These are phyloP conservation scores for Drosophila rhopaloa DNA, from an alignment of 1,140 invertebrate genomes.

Conservation along the genomic window DNA sequence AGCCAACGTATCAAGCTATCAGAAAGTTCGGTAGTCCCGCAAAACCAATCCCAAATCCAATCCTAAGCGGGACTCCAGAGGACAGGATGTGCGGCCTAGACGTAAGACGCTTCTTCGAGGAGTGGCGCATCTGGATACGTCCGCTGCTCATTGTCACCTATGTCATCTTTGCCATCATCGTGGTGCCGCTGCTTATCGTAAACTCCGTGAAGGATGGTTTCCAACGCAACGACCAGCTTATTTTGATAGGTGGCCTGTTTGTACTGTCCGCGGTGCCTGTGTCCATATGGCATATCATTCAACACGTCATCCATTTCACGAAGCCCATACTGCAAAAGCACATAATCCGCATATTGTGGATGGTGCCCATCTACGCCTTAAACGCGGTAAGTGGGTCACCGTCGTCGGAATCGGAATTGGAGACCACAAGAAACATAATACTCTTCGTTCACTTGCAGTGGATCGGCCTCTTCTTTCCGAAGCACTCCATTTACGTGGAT, in stretches of 20 bases:
- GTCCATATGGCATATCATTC: constrained; percentile 96
- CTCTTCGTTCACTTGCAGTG: constrained; percentile 86
- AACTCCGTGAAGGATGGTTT: constrained; percentile 90
- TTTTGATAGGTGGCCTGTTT: constrained; percentile 95
- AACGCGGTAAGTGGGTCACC: constrained; percentile 91
- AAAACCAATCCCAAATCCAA: constrained; percentile 3
- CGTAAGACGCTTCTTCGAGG: constrained; percentile 86
- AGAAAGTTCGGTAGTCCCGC: neutral
- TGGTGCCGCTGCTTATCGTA: constrained; percentile 92
- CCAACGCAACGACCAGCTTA: constrained; percentile 90
- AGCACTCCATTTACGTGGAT: constrained; percentile 95
- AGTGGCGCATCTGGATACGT: constrained; percentile 95
- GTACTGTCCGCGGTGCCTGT: constrained; percentile 95
- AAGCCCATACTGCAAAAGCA: constrained; percentile 97
- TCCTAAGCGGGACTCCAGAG: constrained; percentile 4
- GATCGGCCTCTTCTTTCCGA: constrained; percentile 92
- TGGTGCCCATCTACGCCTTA: constrained; percentile 98
- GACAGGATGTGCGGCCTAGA: constrained; percentile 67
- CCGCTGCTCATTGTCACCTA: constrained; percentile 93
- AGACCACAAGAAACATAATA: constrained; percentile 50
- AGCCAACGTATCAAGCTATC: constrained; percentile 51
- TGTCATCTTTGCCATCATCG: constrained; percentile 91
- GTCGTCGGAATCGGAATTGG: constrained; percentile 15
- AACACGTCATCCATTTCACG: constrained; percentile 97
- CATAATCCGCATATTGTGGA: constrained; percentile 98